Conservation (phyloP, 2,888 invertebrate genomes). For the Eupithecia centaureata region DNA sequence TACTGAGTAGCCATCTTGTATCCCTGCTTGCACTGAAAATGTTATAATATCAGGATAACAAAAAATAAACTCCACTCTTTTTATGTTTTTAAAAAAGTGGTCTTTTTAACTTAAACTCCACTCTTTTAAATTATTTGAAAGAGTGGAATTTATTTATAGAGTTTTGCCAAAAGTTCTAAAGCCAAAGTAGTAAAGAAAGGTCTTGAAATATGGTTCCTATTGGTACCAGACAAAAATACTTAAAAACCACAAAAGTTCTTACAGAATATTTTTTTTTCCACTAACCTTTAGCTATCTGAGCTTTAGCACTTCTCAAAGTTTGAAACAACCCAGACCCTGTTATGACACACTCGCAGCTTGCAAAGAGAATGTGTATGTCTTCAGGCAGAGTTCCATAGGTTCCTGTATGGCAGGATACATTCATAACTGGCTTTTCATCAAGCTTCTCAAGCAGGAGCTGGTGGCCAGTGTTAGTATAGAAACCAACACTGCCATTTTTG, state of each 20-base stretch:
- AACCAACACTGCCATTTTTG: conserved; percentile 91
- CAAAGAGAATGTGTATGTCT: conserved; percentile 90
- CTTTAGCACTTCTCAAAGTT: conserved; percentile 90
- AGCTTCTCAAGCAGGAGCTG: conserved; percentile 92
- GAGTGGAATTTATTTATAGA: too few relatives aligned
- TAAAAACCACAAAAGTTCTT: not conserved
- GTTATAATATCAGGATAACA: conserved; percentile 37
- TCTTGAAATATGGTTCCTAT: too few relatives aligned
- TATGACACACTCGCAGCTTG: conserved; percentile 88
- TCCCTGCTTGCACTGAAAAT: conserved; percentile 87
- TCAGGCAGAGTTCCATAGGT: conserved; percentile 82
- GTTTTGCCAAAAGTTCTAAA: too few relatives aligned
- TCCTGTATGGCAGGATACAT: conserved; percentile 90
- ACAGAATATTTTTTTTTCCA: not conserved
- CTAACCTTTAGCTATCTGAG: conserved; percentile 91
- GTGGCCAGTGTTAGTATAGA: conserved; percentile 95
- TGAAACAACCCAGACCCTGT: conserved; percentile 91
- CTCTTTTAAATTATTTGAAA: too few relatives aligned
- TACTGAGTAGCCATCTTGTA: conserved; percentile 80
- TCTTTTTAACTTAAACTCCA: too few relatives aligned
- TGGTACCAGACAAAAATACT: too few relatives aligned
- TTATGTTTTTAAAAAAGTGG: too few relatives aligned
- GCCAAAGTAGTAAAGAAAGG: too few relatives aligned
- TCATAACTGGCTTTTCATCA: conserved; percentile 91
- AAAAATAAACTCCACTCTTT: not conserved